phyloP scores from a whole-genome alignment of 2,113 vertebrate species.

The Dromaius novaehollandiae region DNA sequence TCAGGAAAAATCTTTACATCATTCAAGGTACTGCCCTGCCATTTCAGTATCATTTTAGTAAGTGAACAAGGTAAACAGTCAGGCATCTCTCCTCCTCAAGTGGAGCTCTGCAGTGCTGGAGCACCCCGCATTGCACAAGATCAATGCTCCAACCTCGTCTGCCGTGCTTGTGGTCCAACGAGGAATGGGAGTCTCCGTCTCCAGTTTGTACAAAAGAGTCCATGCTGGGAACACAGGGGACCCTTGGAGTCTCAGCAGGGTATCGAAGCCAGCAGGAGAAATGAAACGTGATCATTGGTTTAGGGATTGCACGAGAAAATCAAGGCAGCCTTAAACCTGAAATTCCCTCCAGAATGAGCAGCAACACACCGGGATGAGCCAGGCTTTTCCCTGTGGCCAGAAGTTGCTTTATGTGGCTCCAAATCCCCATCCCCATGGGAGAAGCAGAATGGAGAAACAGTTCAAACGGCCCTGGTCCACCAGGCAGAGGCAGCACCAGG shows the following conservation, averaged over 20 bases:
- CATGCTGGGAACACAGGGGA: neutral
- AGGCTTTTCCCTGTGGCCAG: neutral
- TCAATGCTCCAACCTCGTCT: neutral
- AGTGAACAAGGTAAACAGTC: neutral
- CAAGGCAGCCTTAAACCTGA: neutral
- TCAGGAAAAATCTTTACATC: neutral
- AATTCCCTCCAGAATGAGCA: neutral
- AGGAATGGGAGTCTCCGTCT: neutral
- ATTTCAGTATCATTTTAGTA: neutral
- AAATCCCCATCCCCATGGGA: neutral
- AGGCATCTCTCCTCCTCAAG: neutral
- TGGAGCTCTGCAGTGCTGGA: too few relatives aligned
- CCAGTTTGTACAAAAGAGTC: neutral
- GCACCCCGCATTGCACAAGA: accelerated
- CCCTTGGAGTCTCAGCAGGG: neutral
- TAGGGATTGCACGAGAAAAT: neutral
- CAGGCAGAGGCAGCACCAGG: too few relatives aligned
- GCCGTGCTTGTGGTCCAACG: neutral
- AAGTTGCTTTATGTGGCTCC: too few relatives aligned
- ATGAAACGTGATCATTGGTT: neutral
- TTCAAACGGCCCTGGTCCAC: neutral
- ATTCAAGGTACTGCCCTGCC: neutral
- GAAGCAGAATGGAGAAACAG: too few relatives aligned
- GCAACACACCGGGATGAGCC: neutral
- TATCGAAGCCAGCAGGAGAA: neutral